Evolutionary conservation across 2,113 vertebrate genomes (phyloP).

Genomic region (Montifringilla adamsi): DNA sequence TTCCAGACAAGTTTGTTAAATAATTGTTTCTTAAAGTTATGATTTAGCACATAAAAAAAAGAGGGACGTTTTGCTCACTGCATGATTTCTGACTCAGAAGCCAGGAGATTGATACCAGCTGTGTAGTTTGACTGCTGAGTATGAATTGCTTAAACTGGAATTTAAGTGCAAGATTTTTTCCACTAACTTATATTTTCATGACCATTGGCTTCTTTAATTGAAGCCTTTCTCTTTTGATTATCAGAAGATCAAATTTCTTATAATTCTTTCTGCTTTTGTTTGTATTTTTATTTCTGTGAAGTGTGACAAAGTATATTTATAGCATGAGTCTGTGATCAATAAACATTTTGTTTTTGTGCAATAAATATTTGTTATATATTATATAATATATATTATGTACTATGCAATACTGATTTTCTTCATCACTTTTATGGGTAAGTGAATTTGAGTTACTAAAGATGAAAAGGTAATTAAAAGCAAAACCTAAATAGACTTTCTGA

Average conservation of each 20-base stretch:
- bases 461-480: not conserved
- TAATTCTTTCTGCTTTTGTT: not conserved
- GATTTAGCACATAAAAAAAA: not conserved
- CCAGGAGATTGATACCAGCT: not conserved
- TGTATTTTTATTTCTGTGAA: not conserved
- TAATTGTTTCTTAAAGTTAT: not conserved
- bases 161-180: not conserved
- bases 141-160: not conserved
- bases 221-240: not conserved
- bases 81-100: not conserved
- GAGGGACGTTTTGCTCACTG: not conserved
- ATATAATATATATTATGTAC: not conserved
- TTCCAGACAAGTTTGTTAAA: not conserved
- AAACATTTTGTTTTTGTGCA: not conserved
- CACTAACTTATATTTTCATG: not conserved
- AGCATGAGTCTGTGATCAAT: not conserved
- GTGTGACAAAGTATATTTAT: not conserved
- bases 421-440: not conserved
- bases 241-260: not conserved
- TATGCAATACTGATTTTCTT: not conserved
- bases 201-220: not conserved
- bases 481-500: not conserved
- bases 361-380: not conserved
- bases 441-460: not conserved
- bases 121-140: not conserved